Evolutionary conservation across 2,113 vertebrate genomes (phyloP).

Genomic region (Phrynosoma blainvillii): DNA sequence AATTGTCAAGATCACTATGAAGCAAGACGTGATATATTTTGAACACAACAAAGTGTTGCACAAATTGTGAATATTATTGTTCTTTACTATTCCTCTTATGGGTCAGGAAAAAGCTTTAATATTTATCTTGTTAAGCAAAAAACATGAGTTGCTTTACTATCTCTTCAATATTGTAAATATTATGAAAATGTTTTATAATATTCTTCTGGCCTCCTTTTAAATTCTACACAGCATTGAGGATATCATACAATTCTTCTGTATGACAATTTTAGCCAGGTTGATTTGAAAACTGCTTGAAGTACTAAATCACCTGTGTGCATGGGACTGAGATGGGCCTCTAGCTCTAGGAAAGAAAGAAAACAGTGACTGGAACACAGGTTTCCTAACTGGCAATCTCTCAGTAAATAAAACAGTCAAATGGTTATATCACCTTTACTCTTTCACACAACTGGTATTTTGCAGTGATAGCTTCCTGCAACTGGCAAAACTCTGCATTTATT

Average conservation of each 20-base stretch:
- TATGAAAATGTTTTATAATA: background rate
- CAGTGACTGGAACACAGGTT: slow-evolving; percentile 23
- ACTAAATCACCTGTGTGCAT: background rate
- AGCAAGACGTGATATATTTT: background rate
- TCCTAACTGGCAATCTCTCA: slow-evolving; percentile 7
- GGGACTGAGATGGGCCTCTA: background rate
- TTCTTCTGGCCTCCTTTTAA: background rate
- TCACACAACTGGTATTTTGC: slow-evolving; percentile 86
- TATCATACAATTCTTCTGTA: background rate
- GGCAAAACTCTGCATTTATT: slow-evolving; percentile 88
- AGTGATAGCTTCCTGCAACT: slow-evolving; percentile 84
- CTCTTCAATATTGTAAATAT: background rate
- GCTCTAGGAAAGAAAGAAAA: background rate
- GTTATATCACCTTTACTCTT: slow-evolving; percentile 83
- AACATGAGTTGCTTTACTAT: background rate
- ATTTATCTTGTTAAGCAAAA: background rate
- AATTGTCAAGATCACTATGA: background rate
- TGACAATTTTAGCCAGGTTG: background rate
- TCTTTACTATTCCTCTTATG: background rate
- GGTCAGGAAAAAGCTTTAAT: background rate
- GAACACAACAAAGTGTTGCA: background rate
- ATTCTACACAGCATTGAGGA: background rate
- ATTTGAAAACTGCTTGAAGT: background rate
- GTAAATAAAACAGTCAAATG: slow-evolving; percentile 32
- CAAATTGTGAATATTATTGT: background rate